These are phyloP conservation scores for Peromyscus attwateri DNA, from an alignment of 2,797 vertebrate species.

Conservation along the genomic window DNA sequence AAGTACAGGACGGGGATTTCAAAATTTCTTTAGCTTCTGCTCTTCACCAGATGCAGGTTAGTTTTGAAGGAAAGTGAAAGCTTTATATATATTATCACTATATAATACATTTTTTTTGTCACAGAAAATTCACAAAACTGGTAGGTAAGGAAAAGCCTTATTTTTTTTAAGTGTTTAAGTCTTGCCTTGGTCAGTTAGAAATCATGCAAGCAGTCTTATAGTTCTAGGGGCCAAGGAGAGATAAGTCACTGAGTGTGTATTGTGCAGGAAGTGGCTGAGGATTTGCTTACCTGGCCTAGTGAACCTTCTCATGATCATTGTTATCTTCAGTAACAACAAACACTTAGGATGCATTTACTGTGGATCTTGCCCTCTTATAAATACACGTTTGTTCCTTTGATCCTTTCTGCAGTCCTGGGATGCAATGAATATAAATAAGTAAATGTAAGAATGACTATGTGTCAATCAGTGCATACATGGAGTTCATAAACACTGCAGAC, in stretches of 20 bases:
- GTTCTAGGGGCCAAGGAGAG: neutral
- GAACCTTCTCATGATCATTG: neutral
- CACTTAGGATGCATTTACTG: neutral
- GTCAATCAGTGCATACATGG: neutral
- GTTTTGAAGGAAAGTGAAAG: neutral
- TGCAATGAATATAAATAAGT: neutral
- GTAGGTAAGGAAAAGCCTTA: neutral
- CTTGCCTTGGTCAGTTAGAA: neutral
- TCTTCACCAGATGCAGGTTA: neutral
- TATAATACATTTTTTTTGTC: neutral
- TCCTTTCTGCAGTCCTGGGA: neutral
- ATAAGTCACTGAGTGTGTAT: neutral
- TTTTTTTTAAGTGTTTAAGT: neutral
- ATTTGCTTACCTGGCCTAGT: neutral
- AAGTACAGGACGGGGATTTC: neutral
- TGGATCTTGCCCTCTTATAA: neutral
- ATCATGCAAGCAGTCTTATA: neutral
- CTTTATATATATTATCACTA: neutral
- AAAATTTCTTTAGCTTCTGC: neutral
- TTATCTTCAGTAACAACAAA: conserved; percentile 5
- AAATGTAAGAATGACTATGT: neutral
- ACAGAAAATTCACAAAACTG: conserved; percentile 7
- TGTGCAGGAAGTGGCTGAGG: neutral
- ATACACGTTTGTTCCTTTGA: neutral
- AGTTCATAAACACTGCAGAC: neutral